These are phyloP conservation scores for Bujurquina vittata DNA, from an alignment of 2,113 vertebrate genomes.

Conservation along the genomic window DNA sequence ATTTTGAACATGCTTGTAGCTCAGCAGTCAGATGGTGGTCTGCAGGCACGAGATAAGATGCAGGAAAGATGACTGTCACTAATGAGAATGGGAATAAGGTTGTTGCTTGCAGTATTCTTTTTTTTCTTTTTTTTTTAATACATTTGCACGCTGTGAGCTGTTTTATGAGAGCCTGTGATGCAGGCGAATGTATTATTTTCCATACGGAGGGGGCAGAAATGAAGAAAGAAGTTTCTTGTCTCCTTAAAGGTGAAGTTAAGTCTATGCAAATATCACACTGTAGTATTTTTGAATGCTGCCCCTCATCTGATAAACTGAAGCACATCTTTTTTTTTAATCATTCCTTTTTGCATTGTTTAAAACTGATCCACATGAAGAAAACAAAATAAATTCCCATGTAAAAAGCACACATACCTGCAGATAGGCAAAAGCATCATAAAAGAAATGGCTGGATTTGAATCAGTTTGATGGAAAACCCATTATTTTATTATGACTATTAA, in stretches of 20 bases:
- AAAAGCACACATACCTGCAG: no score
- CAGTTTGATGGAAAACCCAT: neutral
- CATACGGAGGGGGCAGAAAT: neutral
- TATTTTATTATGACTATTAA: neutral
- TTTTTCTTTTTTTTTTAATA: neutral
- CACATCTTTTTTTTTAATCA: neutral
- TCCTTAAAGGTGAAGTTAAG: neutral
- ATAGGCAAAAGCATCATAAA: no score
- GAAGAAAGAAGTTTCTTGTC: neutral
- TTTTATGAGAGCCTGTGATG: neutral
- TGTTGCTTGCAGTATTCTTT: neutral
- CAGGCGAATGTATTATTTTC: neutral
- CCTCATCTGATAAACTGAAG: neutral
- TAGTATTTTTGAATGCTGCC: neutral
- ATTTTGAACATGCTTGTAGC: neutral
- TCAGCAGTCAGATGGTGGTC: neutral
- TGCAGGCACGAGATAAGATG: neutral
- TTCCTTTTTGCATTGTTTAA: neutral
- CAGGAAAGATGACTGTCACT: neutral
- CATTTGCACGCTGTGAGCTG: neutral
- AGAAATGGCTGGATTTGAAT: neutral
- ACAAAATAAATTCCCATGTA: neutral
- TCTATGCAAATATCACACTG: neutral
- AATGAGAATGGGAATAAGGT: neutral
- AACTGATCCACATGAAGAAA: neutral